Base-by-base conservation (phyloP, 1,140 invertebrate genomes). In the Dendrolimus punctatus region DNA sequence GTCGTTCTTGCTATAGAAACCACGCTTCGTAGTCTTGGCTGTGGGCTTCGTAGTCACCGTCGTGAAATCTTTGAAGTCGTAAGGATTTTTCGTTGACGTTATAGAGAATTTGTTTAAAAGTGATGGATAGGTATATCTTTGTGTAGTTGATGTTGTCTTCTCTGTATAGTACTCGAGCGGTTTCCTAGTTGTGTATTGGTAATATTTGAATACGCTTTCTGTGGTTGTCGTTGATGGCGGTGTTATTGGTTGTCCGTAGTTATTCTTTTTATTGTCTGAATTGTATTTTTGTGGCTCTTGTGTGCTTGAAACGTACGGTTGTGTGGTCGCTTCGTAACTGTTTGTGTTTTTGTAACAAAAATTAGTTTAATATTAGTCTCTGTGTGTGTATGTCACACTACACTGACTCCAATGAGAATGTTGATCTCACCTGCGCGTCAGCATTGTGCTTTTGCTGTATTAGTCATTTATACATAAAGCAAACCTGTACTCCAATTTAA, bases 11-110 rank as follows among this genome's bases (percentile, higher is more conserved):
- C 56, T 78, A 47, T 77, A 79, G 62, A 81, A 87, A 4, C 83
- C 81, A 40, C 67, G 58, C 67, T 76, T 85, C 9, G 65, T 53
- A 50, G 50, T 76, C 45, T 65, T 66, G 6, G 58, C 71, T n/a
- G 76, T 70, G 56, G 23, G 23, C 23, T 64, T 66, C 6, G 52
- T 46, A 5, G 71, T 72, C 4, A 67, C 54, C n/a, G 76, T 80
- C 5, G 68, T 63, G 58, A 85, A 89, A 54, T 88, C 83, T 66
- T 89, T 79, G 62, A 89, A 89, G 62, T 88, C 85, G 67, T 90
- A 90, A 6, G 89, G 88, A 51, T 81, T 89, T 66, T 74, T 87
- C 8, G 87, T 89, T 37, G 87, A 81, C 5, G 80, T 78, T 49
- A 86, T 73, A 6, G 82, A 87, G 60, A 83, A 87, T 65, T 77